Conservation (phyloP, 1,140 invertebrate genomes). For the Drosophila malerkotliana region DNA sequence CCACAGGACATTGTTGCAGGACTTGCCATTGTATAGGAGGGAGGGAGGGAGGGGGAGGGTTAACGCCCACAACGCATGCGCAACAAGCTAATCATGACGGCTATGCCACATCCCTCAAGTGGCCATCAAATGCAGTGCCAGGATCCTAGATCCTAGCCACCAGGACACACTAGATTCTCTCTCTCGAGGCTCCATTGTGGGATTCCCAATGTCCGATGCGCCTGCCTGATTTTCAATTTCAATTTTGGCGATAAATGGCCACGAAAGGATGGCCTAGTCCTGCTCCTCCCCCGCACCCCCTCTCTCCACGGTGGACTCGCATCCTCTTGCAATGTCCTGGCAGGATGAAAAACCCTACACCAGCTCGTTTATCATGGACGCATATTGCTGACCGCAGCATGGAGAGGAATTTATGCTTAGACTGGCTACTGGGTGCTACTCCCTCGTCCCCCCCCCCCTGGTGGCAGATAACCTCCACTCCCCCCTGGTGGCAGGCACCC, state of each 20-base stretch:
- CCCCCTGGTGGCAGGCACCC: background rate
- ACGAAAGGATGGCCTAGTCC: constrained; percentile 8
- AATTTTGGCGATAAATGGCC: constrained; percentile 63
- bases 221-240: constrained; percentile 67
- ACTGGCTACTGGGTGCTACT: constrained; percentile 3
- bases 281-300: background rate
- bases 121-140: constrained; percentile 53
- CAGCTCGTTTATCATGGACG: constrained; percentile 62
- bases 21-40: background rate
- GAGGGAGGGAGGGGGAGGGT: no score
- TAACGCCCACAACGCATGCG: constrained; percentile 61
- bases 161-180: background rate
- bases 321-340: constrained; percentile 2
- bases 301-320: background rate
- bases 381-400: constrained; percentile 69
- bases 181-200: background rate
- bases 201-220: constrained; percentile 27
- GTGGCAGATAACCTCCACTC: background rate
- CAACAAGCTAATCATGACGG: constrained; percentile 56
- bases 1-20: constrained; percentile 27
- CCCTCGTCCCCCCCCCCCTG: background rate
- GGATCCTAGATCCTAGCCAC: background rate
- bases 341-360: constrained; percentile 18
- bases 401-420: constrained; percentile 58
- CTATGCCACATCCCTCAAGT: constrained; percentile 29